These are phyloP conservation scores for Synergus gifuensis DNA, from an alignment of 2,888 invertebrate genomes.

Conservation along the genomic window DNA sequence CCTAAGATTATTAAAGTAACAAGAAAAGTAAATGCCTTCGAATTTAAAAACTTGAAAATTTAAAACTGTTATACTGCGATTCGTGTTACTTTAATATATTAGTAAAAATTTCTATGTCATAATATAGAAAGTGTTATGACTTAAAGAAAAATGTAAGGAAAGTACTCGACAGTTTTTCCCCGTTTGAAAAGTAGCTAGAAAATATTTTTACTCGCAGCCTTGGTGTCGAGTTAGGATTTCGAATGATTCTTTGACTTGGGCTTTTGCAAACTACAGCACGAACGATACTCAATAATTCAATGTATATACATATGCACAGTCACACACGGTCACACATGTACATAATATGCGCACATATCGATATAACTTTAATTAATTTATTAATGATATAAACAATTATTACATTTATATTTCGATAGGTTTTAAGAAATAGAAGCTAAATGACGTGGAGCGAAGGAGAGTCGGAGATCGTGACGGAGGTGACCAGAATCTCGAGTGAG, in stretches of 20 bases:
- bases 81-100: not conserved
- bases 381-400: constrained; percentile 70
- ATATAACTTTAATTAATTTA: constrained; percentile 65
- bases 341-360: constrained; percentile 54
- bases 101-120: not conserved
- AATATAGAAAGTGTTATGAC: not conserved
- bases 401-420: constrained; percentile 62
- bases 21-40: not conserved
- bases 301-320: constrained; percentile 44
- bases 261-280: constrained; percentile 8
- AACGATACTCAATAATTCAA: constrained; percentile 13
- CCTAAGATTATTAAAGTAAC: not conserved
- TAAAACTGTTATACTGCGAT: not conserved
- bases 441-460: constrained; percentile 61
- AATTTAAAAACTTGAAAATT: not conserved
- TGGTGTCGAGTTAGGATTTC: not conserved
- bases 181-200: not conserved
- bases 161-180: not conserved
- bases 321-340: constrained; percentile 46
- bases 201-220: not conserved
- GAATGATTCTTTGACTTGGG: not conserved
- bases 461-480: constrained; percentile 61
- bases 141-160: not conserved
- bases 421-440: constrained; percentile 62
- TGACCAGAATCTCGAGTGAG: constrained; percentile 64